A percentile compares a stretch with the other conserved stretches of the same genome.
These are phyloP conservation scores for Orchesella flavescens DNA, from an alignment of 2,888 invertebrate species.

Conservation along the genomic window DNA sequence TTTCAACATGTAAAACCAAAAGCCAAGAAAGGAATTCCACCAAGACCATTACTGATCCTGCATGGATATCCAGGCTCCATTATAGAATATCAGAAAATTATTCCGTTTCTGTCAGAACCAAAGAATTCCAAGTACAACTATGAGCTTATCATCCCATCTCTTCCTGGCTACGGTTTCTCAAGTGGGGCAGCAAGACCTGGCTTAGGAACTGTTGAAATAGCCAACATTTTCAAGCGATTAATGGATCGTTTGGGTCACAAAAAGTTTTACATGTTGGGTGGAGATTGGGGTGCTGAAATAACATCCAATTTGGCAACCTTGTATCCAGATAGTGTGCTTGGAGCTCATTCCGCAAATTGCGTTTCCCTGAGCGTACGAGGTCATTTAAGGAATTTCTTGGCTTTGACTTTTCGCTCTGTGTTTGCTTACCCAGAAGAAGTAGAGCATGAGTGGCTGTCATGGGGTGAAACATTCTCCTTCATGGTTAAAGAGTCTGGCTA, in stretches of 20 bases:
- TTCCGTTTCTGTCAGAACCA: conserved; percentile 49
- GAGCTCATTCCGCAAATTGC: conserved; percentile 82
- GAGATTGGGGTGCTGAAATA: conserved; percentile 61
- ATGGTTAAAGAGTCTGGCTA: conserved; percentile 76
- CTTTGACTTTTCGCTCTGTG: conserved; percentile 70
- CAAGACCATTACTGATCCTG: conserved; percentile 22
- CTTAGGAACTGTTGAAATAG: conserved; percentile 75
- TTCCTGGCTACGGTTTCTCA: conserved; percentile 78
- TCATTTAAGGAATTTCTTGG: conserved; percentile 70
- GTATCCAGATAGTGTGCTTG: conserved; percentile 76
- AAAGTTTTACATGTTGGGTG: conserved; percentile 79
- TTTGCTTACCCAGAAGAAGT: conserved; percentile 72
- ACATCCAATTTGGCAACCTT: conserved; percentile 61
- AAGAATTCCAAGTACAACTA: conserved; percentile 25
- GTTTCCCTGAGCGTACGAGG: conserved; percentile 72
- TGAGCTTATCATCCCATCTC: conserved; percentile 75
- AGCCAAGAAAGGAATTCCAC: conserved; percentile 26
- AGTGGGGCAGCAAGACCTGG: conserved; percentile 75
- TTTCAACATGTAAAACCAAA: conserved; percentile 80
- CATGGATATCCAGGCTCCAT: conserved; percentile 65
- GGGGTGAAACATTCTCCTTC: conserved; percentile 69
- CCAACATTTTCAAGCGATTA: conserved; percentile 79
- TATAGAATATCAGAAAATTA: conserved; percentile 67
- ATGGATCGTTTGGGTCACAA: conserved; percentile 82
- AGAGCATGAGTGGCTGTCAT: conserved; percentile 72